Evolutionary conservation across 2,797 vertebrate species (phyloP).

Genomic region (Lutjanus argentimaculatus): DNA sequence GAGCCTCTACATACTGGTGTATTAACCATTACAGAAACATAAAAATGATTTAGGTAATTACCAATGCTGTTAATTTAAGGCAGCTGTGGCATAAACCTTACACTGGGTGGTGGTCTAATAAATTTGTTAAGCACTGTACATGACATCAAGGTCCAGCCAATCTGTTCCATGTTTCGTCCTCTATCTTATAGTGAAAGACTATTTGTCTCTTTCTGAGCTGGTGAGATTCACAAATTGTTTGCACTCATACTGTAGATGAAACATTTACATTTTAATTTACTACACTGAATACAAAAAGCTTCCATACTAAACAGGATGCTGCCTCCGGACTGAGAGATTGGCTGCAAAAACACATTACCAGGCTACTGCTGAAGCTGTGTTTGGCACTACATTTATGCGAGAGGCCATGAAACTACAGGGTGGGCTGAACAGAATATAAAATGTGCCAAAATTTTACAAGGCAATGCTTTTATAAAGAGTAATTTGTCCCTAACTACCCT

Average conservation of each 20-base stretch:
- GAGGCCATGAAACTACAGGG: slow-evolving; percentile 57
- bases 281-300: slow-evolving; percentile 70
- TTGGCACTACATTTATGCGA: slow-evolving; percentile 54
- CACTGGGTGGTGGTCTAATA: too few relatives aligned
- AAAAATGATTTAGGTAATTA: too few relatives aligned
- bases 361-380: slow-evolving; percentile 30
- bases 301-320: slow-evolving; percentile 60
- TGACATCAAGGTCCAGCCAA: background rate
- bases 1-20: too few relatives aligned
- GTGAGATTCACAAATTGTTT: background rate
- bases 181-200: background rate
- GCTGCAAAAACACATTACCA: slow-evolving; percentile 50
- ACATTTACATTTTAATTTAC: slow-evolving; percentile 15
- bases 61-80: too few relatives aligned
- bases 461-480: slow-evolving; percentile 58
- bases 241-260: slow-evolving; percentile 10
- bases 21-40: too few relatives aligned
- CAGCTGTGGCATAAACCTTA: too few relatives aligned
- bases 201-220: slow-evolving; percentile 6
- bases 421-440: slow-evolving; percentile 60
- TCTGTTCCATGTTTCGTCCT: background rate
- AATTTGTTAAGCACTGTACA: too few relatives aligned
- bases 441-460: slow-evolving; percentile 61
- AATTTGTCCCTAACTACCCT: slow-evolving; percentile 55
- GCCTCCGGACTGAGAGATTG: slow-evolving; percentile 79